Base-by-base conservation (phyloP, 2,113 vertebrate genomes). In the Ammodytes dubius region DNA sequence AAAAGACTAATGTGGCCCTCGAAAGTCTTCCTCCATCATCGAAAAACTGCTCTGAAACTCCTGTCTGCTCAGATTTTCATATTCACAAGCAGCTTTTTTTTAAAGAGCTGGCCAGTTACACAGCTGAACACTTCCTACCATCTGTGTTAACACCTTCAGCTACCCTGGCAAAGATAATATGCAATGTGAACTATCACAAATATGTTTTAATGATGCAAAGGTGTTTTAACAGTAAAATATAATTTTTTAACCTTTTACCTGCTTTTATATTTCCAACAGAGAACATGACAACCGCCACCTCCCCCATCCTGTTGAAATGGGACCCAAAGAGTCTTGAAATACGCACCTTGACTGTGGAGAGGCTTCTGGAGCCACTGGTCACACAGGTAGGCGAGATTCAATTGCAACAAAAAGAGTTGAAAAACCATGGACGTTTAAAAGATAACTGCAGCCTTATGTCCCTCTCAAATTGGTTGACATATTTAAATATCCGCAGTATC, bases 241-340 rank as follows among this genome's bases (percentile, higher is more conserved):
- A 27, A 27, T 70, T 50, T 43, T 66, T 56, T 78, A 72, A 81
- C 9, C 15, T 27, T 17, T 74, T 17, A 54, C 58, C 1, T 79
- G 6, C 17, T 83, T 90, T 53, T 88, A 7, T 71, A 27, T 27
- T 84, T 46, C 56, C 52, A 61, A 74, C 91, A 95, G 95, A 88
- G 74, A 96, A 74, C 92, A 96, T 96, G 95, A 96, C 95, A 56
- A 94, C 94, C 27, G 95, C 95, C 86, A 96, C 95, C 4, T 96
- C 95, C 81, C 95, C 95, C 60, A 95, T 96, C 91, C 92, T 96
- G 72, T 88, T 96, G 83, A 96, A 96, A 94, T 96, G 95, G 95
- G 95, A 96, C 87, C 95, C 95, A 42, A 96, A 96, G 92, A 96
- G 94, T 86, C 93, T 96, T 82, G 95, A 96, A 91, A 96, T 96